Percentiles rank a stretch among this genome's conserved stretches.
Conservation (phyloP, 2,888 invertebrate genomes). For the Apoda limacodes region DNA sequence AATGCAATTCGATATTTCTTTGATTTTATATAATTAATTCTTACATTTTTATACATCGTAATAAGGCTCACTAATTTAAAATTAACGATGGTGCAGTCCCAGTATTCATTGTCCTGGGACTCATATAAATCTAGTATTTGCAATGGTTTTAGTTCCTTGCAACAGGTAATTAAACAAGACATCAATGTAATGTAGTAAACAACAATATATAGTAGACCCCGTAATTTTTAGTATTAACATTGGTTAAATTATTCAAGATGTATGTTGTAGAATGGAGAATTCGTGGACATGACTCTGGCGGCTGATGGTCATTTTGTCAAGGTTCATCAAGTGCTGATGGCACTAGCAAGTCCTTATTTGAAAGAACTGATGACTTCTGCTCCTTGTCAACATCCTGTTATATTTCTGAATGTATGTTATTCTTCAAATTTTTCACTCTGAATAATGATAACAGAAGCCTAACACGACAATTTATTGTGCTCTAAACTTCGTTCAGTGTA, state of each 20-base stretch:
- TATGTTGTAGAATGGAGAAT: constrained; percentile 49
- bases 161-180: constrained; percentile 38
- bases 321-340: constrained; percentile 40
- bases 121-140: constrained; percentile 51
- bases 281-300: constrained; percentile 60
- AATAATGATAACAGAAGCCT: no score
- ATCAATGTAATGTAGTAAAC: no score
- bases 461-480: no score
- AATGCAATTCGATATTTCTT: no score
- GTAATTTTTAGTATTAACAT: constrained; percentile 1
- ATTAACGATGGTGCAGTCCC: constrained; percentile 49
- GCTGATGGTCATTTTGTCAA: constrained; percentile 59
- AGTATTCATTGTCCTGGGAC: constrained; percentile 53
- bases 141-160: constrained; percentile 49
- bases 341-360: constrained; percentile 55
- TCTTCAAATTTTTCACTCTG: no score
- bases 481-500: no score
- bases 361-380: constrained; percentile 55
- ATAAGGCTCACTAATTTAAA: no score
- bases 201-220: no score
- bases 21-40: no score
- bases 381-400: constrained; percentile 56
- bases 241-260: constrained; percentile 3
- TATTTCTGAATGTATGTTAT: constrained; percentile 56
- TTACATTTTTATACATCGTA: no score